Evolutionary conservation across 2,797 vertebrate genomes (phyloP).

Genomic region (Botia kubotai): DNA sequence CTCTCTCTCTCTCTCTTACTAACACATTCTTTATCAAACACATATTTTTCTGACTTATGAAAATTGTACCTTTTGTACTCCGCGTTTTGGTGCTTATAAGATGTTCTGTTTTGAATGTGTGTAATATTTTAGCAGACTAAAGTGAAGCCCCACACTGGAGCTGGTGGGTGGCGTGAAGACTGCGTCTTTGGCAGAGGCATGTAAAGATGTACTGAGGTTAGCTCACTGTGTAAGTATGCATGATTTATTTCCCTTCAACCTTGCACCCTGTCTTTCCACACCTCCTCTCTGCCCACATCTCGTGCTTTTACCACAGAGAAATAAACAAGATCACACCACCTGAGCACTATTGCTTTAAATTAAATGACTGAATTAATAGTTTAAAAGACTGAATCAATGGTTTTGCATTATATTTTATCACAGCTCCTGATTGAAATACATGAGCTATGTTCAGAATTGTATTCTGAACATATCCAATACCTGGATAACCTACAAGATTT

Average conservation of each 20-base stretch:
- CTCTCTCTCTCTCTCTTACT: no score
- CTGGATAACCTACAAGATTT: not conserved
- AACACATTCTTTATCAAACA: not conserved
- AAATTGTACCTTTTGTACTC: no score
- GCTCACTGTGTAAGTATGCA: slow-evolving; percentile 53
- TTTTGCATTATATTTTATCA: not conserved
- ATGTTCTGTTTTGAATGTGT: slow-evolving; percentile 8
- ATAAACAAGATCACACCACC: slow-evolving; percentile 15
- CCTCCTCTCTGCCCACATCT: slow-evolving; percentile 26
- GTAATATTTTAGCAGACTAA: slow-evolving; percentile 25
- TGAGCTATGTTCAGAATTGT: no score
- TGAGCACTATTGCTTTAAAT: not conserved
- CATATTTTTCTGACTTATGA: no score
- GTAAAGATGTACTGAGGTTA: slow-evolving; percentile 44
- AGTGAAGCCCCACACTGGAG: slow-evolving; percentile 3
- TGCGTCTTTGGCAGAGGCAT: not conserved
- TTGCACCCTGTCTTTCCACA: slow-evolving; percentile 22
- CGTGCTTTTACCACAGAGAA: slow-evolving; percentile 2
- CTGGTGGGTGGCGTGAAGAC: slow-evolving; percentile 9
- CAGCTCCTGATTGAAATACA: no score
- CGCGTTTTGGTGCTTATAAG: no score
- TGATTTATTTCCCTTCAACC: slow-evolving; percentile 52
- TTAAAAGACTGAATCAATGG: not conserved
- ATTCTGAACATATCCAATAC: not conserved
- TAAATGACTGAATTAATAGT: not conserved